A percentile compares a stretch with the other conserved stretches of the same genome.
These are phyloP conservation scores for Neoscelio sp. DNA, from an alignment of 2,888 invertebrate genomes.

Conservation along the genomic window DNA sequence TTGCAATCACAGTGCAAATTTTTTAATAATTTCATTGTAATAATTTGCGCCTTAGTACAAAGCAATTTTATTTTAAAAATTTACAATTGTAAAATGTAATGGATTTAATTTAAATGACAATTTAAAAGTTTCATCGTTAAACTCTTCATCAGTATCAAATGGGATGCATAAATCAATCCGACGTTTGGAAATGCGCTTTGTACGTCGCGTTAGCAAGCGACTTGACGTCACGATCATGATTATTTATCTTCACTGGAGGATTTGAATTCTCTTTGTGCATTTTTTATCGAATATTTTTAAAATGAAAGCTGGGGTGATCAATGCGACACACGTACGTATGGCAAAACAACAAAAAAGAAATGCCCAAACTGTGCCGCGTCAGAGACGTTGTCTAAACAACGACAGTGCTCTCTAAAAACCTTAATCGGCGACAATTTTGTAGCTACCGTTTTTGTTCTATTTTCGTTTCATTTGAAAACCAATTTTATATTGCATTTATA, in stretches of 20 bases:
- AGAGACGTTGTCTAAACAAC: neutral
- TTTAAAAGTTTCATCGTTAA: conserved; percentile 38
- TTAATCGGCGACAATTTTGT: no score
- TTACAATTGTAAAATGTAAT: conserved; percentile 23
- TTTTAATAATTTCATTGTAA: no score
- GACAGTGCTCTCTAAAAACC: no score
- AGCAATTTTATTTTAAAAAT: neutral
- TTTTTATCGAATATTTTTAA: conserved; percentile 38
- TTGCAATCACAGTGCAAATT: no score
- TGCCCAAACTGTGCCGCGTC: no score
- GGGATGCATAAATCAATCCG: conserved; percentile 56
- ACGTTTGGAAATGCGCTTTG: conserved; percentile 41
- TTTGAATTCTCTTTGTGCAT: conserved; percentile 36
- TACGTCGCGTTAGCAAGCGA: conserved; percentile 41
- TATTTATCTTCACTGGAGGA: conserved; percentile 48
- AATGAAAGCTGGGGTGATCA: conserved; percentile 26
- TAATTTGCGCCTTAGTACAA: neutral
- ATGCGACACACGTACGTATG: conserved; percentile 6
- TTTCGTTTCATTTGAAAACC: neutral
- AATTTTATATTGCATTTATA: no score
- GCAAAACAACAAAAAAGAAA: neutral
- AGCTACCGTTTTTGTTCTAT: no score
- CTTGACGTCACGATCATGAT: conserved; percentile 50
- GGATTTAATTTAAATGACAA: conserved; percentile 50
- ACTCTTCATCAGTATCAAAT: conserved; percentile 21